These are phyloP conservation scores for Contarinia nasturtii DNA, from an alignment of 1,140 invertebrate species.

Conservation along the genomic window DNA sequence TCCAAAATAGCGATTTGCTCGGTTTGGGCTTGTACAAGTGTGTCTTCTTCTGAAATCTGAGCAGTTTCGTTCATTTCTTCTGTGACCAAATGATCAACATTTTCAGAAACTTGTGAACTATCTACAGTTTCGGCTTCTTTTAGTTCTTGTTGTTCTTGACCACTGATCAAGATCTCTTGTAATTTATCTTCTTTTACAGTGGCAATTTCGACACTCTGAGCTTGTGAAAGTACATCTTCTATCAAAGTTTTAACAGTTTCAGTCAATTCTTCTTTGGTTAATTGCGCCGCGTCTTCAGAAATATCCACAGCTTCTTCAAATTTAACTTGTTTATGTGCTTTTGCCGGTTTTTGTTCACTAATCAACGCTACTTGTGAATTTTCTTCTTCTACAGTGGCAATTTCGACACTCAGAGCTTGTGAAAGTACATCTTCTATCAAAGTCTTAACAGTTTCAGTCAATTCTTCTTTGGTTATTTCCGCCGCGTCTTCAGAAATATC, in stretches of 20 bases:
- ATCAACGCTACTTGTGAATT: not conserved
- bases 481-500: conserved; percentile 5
- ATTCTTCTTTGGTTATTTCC: too few species aligned
- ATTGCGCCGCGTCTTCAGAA: conserved; percentile 3
- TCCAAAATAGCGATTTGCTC: conserved; percentile 7
- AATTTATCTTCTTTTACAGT: not conserved
- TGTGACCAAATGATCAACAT: not conserved
- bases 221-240: conserved; percentile 9
- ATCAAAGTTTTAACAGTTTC: not conserved
- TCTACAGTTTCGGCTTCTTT: not conserved
- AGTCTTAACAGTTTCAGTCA: not conserved
- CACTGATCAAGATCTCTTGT: conserved; percentile 2
- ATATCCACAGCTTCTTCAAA: conserved; percentile 2
- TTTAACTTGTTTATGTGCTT: conserved; percentile 2
- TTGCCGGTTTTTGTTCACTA: conserved; percentile 4
- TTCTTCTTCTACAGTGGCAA: conserved; percentile 3
- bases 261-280: too few species aligned
- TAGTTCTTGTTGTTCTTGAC: conserved; percentile 5
- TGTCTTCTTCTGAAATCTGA: conserved; percentile 8
- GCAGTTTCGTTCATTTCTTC: too few species aligned
- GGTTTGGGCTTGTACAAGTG: conserved; percentile 7
- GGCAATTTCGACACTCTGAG: conserved; percentile 7
- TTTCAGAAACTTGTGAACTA: conserved; percentile 5
- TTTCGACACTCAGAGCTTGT: conserved; percentile 7
- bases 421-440: conserved; percentile 8